Evolutionary conservation across 2,797 vertebrate species (phyloP), one percentile per base, ranked within the genome.

Genomic region (Xerus rutilus): DNA sequence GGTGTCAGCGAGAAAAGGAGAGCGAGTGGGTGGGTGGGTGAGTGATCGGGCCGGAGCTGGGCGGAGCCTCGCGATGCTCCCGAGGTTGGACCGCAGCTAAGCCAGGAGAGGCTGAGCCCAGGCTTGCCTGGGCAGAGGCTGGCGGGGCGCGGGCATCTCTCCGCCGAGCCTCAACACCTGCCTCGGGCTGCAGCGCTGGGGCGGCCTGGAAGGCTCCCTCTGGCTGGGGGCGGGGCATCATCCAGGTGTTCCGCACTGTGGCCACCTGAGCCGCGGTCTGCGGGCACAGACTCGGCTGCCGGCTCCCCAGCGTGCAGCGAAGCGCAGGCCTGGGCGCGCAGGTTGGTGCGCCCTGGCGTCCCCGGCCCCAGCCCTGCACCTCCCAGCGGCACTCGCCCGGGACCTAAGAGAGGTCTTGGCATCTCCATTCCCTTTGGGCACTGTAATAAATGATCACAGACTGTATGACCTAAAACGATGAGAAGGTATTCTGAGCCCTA

Each of bases 191-290:
- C 57, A 12, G 62, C 3, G 25, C 62, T 57, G 2, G 21, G 7
- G 57, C 21, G 57, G 23, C 57, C 0, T 4, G 9, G 57, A 54
- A 54, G 54, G 54, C 54, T 57, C 54, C 54, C 54, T 57, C 13
- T 1, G 15, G 13, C 0, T 35, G 12, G 14, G 59, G 43, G 49
- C 17, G 32, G 39, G 6, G 28, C 43, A 52, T 20, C 47, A 21
- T 65, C 65, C 20, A 47, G n/a, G 39, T 81, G 57, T 43, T 43
- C 47, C n/a, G 47, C 32, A 32, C 23, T 1, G n/a, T 5, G 20
- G 5, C 15, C 45, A 47, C 14, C 39, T 35, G 59, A 23, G 13
- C 35, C 17, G 5, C 13, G 12, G 3, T 0, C 9, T 20, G 3
- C 25, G 20, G 57, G 72, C 70, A 70, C 32, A 12, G 52, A 18